Base-by-base conservation (phyloP, 2,888 invertebrate genomes). In the Caenorhabditis afra region DNA sequence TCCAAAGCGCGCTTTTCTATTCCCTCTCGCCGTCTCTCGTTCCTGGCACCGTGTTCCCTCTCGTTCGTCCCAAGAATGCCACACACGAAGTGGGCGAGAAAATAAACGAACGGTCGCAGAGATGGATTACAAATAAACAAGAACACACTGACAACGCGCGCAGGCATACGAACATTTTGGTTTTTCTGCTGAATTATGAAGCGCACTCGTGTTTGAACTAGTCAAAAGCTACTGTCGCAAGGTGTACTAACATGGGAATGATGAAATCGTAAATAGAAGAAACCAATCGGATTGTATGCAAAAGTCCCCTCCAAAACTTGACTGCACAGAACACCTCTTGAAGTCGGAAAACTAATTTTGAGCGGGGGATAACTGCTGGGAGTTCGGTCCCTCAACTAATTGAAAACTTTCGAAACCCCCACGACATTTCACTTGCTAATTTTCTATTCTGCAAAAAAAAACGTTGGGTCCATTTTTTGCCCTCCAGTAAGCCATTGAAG, bases 401-500 rank as follows among this genome's bases (percentile, higher is more conserved):
- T 41, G 41, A 11, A 11, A 11, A 11, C n/a, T 16, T 47, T 47
- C 20, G 5, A 16, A 16, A 47, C 16, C 47, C 47, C 47, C 20
- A 16, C 3, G 47, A 16, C 12, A 7, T 16, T 12, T 45, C 10
- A n/a, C 14, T 45, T 5, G 7, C 14, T 45, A 45, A n/a, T 45
- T n/a, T 16, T 45, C n/a, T 16, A 4, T 12, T 5, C 16, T 14
- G 7, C 16, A 7, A 4, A 4, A 4, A 4, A n/a, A 16, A 4
- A 3, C 7, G 45, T 23, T 29, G 39, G 39, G n/a, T n/a, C 18
- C 10, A 16, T 65, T 67, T 66, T 58, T 67, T 57, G 47, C 39
- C 67, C 67, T 41, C 58, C 57, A 58, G 59, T 52, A 55, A 68
- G 41, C 68, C 16, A 52, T 68, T 52, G 45, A 53, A 70, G 52